Evolutionary conservation across 2,113 vertebrate species (phyloP), one percentile per base, ranked within the genome.

Genomic region (Riparia riparia): DNA sequence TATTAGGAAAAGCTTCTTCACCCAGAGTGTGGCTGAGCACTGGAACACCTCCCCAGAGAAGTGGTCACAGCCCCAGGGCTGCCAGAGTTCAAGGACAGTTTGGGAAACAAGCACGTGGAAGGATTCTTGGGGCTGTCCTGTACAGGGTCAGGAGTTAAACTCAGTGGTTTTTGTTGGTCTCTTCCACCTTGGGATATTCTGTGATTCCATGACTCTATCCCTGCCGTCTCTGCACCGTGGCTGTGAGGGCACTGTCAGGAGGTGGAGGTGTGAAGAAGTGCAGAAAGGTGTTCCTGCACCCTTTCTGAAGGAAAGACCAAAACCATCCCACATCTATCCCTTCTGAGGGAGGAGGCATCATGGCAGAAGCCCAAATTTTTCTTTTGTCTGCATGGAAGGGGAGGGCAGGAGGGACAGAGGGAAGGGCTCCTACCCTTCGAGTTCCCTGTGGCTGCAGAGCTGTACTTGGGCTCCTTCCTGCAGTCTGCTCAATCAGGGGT

Each of bases 371-470:
- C 8, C 2, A 3, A 12, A 10, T 49, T 77, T 3, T 10, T 31
- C 6, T 60, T 0, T 68, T 41, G 10, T 14, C 57, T 49, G 9
- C n/a, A 5, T 8, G 64, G 25, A 74, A 21, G 15, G 15, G 12
- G 14, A 44, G 50, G 53, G 10, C 20, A 14, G 53, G 12, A 89
- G 39, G 78, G 26, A 57, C 19, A 17, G 17, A 10, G 51, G 41
- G 44, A 50, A 28, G 29, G 28, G 19, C 14, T 83, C 6, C 82
- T 34, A 76, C 15, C 12, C 31, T 8, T 14, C 0, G 0, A 49
- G 28, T 11, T 72, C 10, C 22, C 26, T 0, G 0, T 1, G 10
- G 60, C 60, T 50, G 31, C 71, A 41, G 51, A 4, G 4, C 61
- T 47, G 25, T 5, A 0, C 28, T 37, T 11, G 2, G 10, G 17